These are phyloP conservation scores for Lagopus muta DNA, from an alignment of 2,113 vertebrate genomes.

Conservation along the genomic window DNA sequence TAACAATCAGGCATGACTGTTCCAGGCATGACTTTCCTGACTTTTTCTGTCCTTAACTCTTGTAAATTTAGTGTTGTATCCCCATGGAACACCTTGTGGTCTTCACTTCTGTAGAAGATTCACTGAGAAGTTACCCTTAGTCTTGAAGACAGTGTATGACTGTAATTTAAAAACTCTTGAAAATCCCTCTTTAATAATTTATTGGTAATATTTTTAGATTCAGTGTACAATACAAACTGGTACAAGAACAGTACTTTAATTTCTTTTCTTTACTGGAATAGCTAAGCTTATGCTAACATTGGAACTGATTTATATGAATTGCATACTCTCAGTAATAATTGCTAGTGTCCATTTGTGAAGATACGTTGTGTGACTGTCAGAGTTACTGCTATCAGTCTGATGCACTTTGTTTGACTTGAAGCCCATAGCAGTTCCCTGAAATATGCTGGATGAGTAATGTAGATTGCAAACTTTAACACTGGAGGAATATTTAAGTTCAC, in stretches of 20 bases:
- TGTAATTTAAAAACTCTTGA: background rate
- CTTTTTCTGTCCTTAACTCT: background rate
- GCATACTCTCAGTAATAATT: background rate
- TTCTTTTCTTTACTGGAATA: slow-evolving; percentile 12
- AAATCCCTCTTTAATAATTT: background rate
- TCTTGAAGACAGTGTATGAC: background rate
- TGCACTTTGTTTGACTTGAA: slow-evolving; percentile 25
- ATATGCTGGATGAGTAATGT: slow-evolving; percentile 21
- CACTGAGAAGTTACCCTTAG: background rate
- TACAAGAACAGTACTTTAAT: background rate
- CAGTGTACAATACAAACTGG: background rate
- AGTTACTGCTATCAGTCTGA: slow-evolving; percentile 1
- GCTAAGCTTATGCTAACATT: background rate
- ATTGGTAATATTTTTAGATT: background rate
- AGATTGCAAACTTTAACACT: slow-evolving; percentile 15
- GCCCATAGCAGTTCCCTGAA: slow-evolving; percentile 22
- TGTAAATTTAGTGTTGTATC: background rate
- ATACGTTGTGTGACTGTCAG: background rate
- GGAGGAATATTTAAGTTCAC: slow-evolving; percentile 16
- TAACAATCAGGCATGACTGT: background rate
- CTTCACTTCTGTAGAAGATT: background rate
- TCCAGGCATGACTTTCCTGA: background rate
- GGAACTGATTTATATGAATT: background rate
- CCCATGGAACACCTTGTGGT: background rate
- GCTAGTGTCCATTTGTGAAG: background rate